Conservation (phyloP, 2,888 invertebrate species). For the Microplitis deprimator region DNA sequence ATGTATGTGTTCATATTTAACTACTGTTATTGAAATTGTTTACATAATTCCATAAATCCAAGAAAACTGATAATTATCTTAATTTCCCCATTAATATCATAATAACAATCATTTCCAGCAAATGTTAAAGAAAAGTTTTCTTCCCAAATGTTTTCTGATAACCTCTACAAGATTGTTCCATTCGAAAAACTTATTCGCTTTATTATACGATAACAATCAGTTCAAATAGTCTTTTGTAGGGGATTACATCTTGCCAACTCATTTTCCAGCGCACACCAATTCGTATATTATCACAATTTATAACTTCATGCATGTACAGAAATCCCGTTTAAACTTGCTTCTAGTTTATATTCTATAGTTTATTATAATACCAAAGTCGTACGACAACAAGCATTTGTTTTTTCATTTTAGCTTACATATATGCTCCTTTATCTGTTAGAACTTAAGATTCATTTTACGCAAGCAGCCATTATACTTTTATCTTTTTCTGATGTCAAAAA, state of each 20-base stretch:
- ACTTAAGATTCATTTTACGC: background rate
- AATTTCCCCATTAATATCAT: constrained; percentile 6
- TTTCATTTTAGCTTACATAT: constrained; percentile 2
- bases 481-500: constrained; percentile 14
- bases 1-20: no score
- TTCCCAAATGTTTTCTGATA: constrained; percentile 26
- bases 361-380: constrained; percentile 25
- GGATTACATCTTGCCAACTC: constrained; percentile 36
- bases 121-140: constrained; percentile 15
- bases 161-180: constrained; percentile 27
- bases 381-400: constrained; percentile 34
- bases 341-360: constrained; percentile 9
- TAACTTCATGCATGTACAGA: constrained; percentile 32
- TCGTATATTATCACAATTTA: constrained; percentile 35
- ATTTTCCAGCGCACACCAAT: constrained; percentile 18
- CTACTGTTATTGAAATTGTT: no score
- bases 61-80: background rate
- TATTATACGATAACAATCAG: constrained; percentile 44
- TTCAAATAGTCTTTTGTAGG: constrained; percentile 33
- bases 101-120: constrained; percentile 7
- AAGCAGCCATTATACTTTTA: background rate
- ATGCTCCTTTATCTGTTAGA: constrained; percentile 11
- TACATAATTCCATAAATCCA: no score
- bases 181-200: constrained; percentile 34
- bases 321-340: constrained; percentile 34